A percentile compares a stretch with the other conserved stretches of the same genome.
Evolutionary conservation across 2,888 invertebrate genomes (phyloP).

Genomic region (Lithosia quadra): DNA sequence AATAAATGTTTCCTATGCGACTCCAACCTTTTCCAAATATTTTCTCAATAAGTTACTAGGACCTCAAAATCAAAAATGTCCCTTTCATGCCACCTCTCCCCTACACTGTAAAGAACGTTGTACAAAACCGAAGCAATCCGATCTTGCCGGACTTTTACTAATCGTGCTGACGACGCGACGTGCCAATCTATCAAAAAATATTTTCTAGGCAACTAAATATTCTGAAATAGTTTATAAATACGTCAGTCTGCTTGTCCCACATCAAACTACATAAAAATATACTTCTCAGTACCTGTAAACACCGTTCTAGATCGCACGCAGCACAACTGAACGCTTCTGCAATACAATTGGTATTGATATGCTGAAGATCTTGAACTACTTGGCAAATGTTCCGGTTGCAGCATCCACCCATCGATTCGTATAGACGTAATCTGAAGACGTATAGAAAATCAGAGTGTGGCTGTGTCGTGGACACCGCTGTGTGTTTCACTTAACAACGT

Average conservation of each 20-base stretch:
- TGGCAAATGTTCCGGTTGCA: slow-evolving; percentile 67
- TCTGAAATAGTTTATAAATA: background rate
- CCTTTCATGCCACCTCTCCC: no score
- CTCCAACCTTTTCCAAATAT: no score
- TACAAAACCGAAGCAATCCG: background rate
- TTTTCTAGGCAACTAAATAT: background rate
- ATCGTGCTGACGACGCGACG: background rate
- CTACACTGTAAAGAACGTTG: background rate
- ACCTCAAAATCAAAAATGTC: background rate
- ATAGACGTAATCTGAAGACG: slow-evolving; percentile 73
- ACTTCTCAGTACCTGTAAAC: slow-evolving; percentile 70
- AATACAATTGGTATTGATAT: slow-evolving; percentile 78
- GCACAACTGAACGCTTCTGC: slow-evolving; percentile 74
- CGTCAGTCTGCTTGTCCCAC: no score
- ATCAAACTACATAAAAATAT: background rate
- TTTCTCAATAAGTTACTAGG: no score
- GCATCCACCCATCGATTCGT: slow-evolving; percentile 57
- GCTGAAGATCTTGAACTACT: slow-evolving; percentile 72
- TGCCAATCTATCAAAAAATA: background rate
- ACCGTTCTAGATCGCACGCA: slow-evolving; percentile 68
- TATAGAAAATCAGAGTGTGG: background rate
- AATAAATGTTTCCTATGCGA: no score
- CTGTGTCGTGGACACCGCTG: background rate
- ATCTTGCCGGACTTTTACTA: background rate
- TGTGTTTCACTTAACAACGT: background rate